Percentiles rank a stretch among this genome's conserved stretches.
These are phyloP conservation scores for Caerostris darwini DNA, from an alignment of 1,140 invertebrate species.

Conservation along the genomic window DNA sequence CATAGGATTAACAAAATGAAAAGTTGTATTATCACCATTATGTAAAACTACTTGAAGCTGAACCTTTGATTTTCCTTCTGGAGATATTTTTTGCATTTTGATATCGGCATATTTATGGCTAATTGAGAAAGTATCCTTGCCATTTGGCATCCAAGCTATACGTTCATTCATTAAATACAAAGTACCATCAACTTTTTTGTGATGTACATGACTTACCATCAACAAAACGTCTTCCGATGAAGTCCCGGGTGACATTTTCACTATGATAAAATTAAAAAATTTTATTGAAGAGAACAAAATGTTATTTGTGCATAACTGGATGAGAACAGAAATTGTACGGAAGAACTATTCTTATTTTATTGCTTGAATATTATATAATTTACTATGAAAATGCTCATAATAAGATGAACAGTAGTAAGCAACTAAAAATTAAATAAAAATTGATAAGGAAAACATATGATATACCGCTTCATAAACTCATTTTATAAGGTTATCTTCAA, in stretches of 20 bases:
- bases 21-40: constrained; percentile 96
- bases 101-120: constrained; percentile 97
- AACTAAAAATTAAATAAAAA: background rate
- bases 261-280: background rate
- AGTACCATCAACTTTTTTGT: constrained; percentile 97
- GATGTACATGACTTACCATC: constrained; percentile 94
- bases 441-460: background rate
- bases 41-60: constrained; percentile 99
- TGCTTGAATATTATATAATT: background rate
- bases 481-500: background rate
- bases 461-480: background rate
- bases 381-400: background rate
- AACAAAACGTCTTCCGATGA: constrained; percentile 93
- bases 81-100: constrained; percentile 99
- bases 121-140: constrained; percentile 93
- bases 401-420: background rate
- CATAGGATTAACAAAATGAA: constrained; percentile 97
- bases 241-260: constrained; percentile 75
- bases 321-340: background rate
- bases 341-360: background rate
- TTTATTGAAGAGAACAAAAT: background rate
- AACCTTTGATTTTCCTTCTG: constrained; percentile 98
- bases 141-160: constrained; percentile 96
- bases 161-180: constrained; percentile 97
- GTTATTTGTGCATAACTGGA: background rate